Percentiles rank a stretch among this genome's conserved stretches.
Conservation (phyloP, 2,113 vertebrate genomes). For the Spea bombifrons region DNA sequence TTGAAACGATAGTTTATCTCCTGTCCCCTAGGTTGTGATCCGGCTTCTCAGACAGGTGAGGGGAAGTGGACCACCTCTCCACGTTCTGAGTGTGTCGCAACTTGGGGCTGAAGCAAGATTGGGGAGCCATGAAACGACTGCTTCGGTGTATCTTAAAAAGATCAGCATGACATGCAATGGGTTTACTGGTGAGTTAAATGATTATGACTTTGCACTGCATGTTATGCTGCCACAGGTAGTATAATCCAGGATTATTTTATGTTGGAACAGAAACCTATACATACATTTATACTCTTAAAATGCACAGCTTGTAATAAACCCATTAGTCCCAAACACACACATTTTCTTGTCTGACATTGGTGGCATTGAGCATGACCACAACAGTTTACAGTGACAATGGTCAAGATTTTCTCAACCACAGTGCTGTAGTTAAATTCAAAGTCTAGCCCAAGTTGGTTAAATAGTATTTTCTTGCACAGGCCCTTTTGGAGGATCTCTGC, state of each 20-base stretch:
- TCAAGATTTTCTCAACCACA: too few species aligned
- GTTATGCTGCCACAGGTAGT: too few species aligned
- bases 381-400: too few species aligned
- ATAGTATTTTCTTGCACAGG: constrained; percentile 59
- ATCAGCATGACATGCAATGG: constrained; percentile 79
- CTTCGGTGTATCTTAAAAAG: constrained; percentile 78
- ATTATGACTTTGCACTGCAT: background rate
- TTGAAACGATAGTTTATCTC: background rate
- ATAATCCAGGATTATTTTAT: too few species aligned
- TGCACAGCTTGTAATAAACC: too few species aligned
- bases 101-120: constrained; percentile 80
- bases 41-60: constrained; percentile 74
- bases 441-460: too few species aligned
- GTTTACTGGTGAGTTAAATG: constrained; percentile 71
- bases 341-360: too few species aligned
- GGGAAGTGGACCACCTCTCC: constrained; percentile 66
- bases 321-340: too few species aligned
- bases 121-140: constrained; percentile 73
- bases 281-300: too few species aligned
- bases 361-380: too few species aligned
- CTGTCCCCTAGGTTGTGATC: constrained; percentile 71
- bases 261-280: too few species aligned
- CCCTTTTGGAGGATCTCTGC: constrained; percentile 69
- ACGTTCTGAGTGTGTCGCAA: constrained; percentile 75
- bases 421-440: too few species aligned